Percentiles rank a stretch among this genome's conserved stretches.
Evolutionary conservation across 2,797 vertebrate genomes (phyloP).

Genomic region (Petrocephalus sullivani): DNA sequence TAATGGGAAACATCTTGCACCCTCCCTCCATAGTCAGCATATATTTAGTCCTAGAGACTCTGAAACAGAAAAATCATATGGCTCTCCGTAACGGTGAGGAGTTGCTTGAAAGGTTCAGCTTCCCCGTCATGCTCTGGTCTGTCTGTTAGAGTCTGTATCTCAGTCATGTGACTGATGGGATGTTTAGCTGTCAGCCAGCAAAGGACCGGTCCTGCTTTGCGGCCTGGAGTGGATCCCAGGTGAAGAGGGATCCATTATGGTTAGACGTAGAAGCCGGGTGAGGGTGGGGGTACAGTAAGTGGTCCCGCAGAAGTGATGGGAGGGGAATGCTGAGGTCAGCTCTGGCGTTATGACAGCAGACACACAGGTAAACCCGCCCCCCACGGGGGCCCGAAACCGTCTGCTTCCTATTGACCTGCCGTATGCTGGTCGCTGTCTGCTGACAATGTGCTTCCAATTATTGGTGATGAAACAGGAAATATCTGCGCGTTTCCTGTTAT

Average conservation of each 20-base stretch:
- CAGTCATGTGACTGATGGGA: background rate
- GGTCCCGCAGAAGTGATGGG: conserved; percentile 47
- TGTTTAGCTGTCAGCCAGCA: background rate
- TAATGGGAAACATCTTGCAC: conserved; percentile 62
- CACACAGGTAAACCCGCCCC: conserved; percentile 62
- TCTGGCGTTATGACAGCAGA: conserved; percentile 65
- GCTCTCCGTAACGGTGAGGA: conserved; percentile 39
- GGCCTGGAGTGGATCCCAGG: no score
- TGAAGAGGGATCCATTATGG: conserved; percentile 23
- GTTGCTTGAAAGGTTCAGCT: conserved; percentile 46
- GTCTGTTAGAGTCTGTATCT: background rate
- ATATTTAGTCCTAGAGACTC: conserved; percentile 41
- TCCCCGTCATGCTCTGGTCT: conserved; percentile 18
- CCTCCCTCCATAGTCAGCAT: conserved; percentile 36
- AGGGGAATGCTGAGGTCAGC: conserved; percentile 46
- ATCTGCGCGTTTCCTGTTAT: conserved; percentile 55
- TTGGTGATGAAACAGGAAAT: conserved; percentile 71
- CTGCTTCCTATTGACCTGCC: conserved; percentile 47
- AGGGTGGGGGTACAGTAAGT: conserved; percentile 38
- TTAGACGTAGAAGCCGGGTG: conserved; percentile 18
- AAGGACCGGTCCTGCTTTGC: background rate
- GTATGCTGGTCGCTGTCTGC: conserved; percentile 44
- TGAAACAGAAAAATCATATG: conserved; percentile 55
- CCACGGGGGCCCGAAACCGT: conserved; percentile 44
- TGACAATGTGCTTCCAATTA: conserved; percentile 69